Percentiles rank a stretch among this genome's conserved stretches.
Conservation (phyloP, 2,888 invertebrate genomes). For the Zygogramma bicolorata region DNA sequence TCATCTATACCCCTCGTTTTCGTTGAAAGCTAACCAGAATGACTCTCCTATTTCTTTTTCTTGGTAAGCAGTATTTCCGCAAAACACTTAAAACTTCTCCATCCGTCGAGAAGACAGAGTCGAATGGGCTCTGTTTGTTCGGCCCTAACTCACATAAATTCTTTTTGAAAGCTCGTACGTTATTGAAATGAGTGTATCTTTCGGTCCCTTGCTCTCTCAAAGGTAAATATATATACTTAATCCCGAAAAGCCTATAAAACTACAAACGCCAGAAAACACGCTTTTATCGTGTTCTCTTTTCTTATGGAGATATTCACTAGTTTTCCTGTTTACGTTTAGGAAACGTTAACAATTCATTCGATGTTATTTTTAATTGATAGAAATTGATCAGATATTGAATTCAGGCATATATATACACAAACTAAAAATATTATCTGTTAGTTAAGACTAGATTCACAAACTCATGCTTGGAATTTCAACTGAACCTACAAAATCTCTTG, state of each 20-base stretch:
- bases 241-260: slow-evolving; percentile 11
- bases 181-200: slow-evolving; percentile 35
- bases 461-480: too few species aligned
- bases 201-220: background rate
- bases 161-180: slow-evolving; percentile 33
- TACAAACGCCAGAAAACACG: background rate
- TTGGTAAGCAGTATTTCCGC: background rate
- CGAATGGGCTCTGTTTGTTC: slow-evolving; percentile 27
- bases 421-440: too few species aligned
- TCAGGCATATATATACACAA: too few species aligned
- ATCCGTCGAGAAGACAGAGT: slow-evolving; percentile 16
- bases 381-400: too few species aligned
- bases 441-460: too few species aligned
- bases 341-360: too few species aligned
- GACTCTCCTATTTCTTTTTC: background rate
- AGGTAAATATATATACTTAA: background rate
- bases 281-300: background rate
- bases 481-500: too few species aligned
- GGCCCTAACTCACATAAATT: slow-evolving; percentile 34
- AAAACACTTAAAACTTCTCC: slow-evolving; percentile 27
- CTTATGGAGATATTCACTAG: background rate
- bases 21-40: too few species aligned
- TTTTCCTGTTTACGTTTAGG: too few species aligned
- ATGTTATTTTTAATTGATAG: too few species aligned
- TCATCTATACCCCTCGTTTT: too few species aligned